These are phyloP conservation scores for Tigriopus japonicus DNA, from an alignment of 1,140 invertebrate species.

Conservation along the genomic window DNA sequence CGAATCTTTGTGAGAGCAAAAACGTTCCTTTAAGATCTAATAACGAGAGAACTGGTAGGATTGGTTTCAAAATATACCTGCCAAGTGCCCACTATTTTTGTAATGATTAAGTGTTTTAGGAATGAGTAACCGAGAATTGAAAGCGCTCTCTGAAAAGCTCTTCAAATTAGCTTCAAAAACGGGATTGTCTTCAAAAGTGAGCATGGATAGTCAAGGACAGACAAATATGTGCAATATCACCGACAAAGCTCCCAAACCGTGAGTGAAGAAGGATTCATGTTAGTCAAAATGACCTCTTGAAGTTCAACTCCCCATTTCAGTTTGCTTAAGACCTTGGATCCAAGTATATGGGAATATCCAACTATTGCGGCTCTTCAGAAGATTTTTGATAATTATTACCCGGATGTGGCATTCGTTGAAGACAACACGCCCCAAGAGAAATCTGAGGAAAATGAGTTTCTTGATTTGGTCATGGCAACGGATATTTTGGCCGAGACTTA, in stretches of 20 bases:
- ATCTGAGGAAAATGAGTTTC: conserved; percentile 49
- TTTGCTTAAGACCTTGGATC: conserved; percentile 22
- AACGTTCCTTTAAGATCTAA: too few species aligned
- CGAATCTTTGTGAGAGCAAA: background rate
- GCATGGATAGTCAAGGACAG: conserved; percentile 13
- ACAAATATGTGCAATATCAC: conserved; percentile 3
- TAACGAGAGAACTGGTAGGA: too few species aligned
- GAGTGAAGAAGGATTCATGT: too few species aligned
- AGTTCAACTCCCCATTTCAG: conserved; percentile 5
- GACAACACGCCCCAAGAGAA: conserved; percentile 48
- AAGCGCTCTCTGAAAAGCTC: conserved; percentile 15
- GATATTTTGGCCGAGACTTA: conserved; percentile 50
- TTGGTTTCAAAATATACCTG: too few species aligned
- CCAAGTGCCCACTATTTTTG: too few species aligned
- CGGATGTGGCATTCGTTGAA: conserved; percentile 46
- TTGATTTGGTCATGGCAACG: conserved; percentile 50
- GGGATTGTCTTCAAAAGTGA: background rate
- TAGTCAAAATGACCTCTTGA: too few species aligned
- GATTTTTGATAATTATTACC: conserved; percentile 20
- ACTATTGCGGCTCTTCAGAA: conserved; percentile 15
- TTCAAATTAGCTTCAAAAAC: conserved; percentile 11
- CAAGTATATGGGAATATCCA: conserved; percentile 15
- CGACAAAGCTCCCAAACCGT: conserved; percentile 9
- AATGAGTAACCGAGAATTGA: conserved; percentile 15
- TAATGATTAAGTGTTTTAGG: background rate